These are phyloP conservation scores for Dasypolia templi DNA, from an alignment of 2,888 invertebrate genomes.

Conservation along the genomic window DNA sequence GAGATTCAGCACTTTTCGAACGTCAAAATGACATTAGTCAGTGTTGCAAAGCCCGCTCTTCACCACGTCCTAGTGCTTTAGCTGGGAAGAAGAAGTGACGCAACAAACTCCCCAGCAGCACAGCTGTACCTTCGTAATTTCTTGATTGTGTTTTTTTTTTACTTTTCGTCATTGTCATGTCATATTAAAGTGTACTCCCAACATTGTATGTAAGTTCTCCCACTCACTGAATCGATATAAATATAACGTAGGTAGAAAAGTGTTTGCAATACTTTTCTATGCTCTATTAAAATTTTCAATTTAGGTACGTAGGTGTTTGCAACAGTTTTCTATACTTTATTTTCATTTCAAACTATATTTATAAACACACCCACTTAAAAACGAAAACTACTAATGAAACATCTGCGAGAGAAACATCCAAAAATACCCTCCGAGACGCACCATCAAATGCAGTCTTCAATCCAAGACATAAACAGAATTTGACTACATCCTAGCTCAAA, in stretches of 20 bases:
- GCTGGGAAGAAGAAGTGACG: too few species aligned
- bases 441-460: constrained; percentile 37
- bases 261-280: too few species aligned
- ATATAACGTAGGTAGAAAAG: neutral
- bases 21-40: too few species aligned
- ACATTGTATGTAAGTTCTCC: neutral
- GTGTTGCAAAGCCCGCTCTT: too few species aligned
- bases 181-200: neutral
- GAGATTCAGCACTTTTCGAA: too few species aligned
- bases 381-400: neutral
- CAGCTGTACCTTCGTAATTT: neutral
- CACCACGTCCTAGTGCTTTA: too few species aligned
- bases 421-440: constrained; percentile 15
- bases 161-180: too few species aligned
- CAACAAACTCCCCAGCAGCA: too few species aligned
- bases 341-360: neutral
- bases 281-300: neutral
- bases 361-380: neutral
- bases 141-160: neutral
- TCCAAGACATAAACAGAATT: constrained; percentile 52
- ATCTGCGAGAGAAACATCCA: neutral
- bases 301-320: neutral
- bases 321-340: neutral
- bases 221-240: too few species aligned
- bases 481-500: constrained; percentile 56